Evolutionary conservation across 2,113 vertebrate species (phyloP).

Genomic region (Poicephalus meyeri): DNA sequence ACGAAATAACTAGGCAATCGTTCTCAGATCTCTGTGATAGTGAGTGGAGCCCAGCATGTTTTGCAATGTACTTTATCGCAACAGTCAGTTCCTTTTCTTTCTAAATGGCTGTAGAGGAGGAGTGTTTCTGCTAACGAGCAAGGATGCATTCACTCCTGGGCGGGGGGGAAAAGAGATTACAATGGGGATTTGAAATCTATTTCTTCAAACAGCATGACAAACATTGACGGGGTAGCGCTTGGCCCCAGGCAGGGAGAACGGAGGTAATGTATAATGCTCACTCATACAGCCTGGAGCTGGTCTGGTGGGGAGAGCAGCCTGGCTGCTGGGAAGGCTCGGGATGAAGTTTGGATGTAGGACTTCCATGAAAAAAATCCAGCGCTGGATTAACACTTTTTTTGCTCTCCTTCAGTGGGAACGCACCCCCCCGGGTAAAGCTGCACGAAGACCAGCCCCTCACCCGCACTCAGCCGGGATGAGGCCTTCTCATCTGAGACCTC

Average conservation of each 20-base stretch:
- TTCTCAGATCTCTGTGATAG: neutral
- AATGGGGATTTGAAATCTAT: neutral
- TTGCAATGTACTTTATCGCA: neutral
- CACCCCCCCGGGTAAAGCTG: neutral
- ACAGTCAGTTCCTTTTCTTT: neutral
- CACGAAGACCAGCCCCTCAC: neutral
- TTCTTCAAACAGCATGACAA: neutral
- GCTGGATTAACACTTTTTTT: neutral
- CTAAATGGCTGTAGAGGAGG: neutral
- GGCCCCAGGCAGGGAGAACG: neutral
- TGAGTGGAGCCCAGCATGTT: neutral
- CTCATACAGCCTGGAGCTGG: neutral
- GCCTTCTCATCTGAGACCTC: neutral
- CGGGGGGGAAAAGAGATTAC: neutral
- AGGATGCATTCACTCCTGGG: neutral
- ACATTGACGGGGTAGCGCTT: neutral
- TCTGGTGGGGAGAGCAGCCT: neutral
- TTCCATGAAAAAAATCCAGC: neutral
- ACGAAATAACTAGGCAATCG: neutral
- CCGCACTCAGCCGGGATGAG: neutral
- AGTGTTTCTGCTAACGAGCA: slow-evolving; percentile 7
- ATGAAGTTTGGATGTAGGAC: neutral
- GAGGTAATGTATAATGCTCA: neutral
- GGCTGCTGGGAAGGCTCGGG: neutral
- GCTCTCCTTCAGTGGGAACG: neutral